These are phyloP conservation scores for Gymnopithys bicolor DNA, from an alignment of 2,797 vertebrate genomes.

Conservation along the genomic window DNA sequence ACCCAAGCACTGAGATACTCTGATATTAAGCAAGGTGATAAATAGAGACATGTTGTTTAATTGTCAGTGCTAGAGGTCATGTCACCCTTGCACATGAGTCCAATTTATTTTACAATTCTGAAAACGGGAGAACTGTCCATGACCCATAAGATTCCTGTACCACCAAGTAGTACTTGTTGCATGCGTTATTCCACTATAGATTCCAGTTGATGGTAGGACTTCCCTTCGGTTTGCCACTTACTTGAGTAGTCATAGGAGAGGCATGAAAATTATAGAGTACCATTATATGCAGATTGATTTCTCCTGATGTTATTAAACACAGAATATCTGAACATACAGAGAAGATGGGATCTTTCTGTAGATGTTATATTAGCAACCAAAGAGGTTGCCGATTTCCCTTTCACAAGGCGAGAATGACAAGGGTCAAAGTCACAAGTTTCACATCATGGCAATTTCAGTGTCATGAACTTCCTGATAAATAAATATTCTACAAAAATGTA, in stretches of 20 bases:
- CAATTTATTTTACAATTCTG: background rate
- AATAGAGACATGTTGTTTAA: background rate
- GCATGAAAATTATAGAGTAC: background rate
- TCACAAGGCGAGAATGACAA: background rate
- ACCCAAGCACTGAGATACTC: background rate
- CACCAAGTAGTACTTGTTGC: background rate
- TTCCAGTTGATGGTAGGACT: background rate
- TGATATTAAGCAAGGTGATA: background rate
- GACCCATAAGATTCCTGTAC: background rate
- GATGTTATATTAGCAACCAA: background rate
- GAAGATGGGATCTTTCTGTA: background rate
- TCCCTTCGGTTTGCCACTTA: background rate
- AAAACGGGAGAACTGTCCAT: background rate
- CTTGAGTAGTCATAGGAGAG: background rate
- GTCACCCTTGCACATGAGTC: background rate
- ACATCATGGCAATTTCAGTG: background rate
- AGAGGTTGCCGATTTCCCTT: background rate
- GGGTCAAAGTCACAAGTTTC: background rate
- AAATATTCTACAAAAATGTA: background rate
- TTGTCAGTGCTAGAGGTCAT: background rate
- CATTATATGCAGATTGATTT: background rate
- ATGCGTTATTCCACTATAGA: background rate
- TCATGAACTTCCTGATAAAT: background rate
- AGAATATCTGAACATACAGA: background rate
- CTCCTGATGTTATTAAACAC: background rate